Percentiles rank a stretch among this genome's conserved stretches.
These are phyloP conservation scores for Osmoderma eremita DNA, from an alignment of 2,888 invertebrate species.

Conservation along the genomic window DNA sequence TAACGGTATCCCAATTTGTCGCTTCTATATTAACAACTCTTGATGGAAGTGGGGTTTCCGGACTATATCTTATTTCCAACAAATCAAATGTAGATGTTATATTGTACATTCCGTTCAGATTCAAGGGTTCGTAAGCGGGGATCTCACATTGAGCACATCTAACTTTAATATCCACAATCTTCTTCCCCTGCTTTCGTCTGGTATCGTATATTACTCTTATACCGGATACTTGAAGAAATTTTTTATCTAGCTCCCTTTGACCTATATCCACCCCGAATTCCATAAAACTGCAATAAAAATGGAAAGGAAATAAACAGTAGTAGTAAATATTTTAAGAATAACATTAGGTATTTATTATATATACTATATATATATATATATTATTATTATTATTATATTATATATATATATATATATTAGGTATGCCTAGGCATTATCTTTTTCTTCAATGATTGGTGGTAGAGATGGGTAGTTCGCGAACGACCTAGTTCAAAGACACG, in stretches of 20 bases:
- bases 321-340: no score
- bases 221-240: conserved; percentile 86
- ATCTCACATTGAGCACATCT: conserved; percentile 76
- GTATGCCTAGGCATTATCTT: no score
- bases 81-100: conserved; percentile 65
- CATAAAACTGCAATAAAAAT: conserved; percentile 65
- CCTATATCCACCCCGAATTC: conserved; percentile 58
- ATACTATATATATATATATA: no score
- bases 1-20: conserved; percentile 11
- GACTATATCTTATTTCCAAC: conserved; percentile 61
- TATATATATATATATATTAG: no score
- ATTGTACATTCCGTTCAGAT: conserved; percentile 69
- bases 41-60: conserved; percentile 65
- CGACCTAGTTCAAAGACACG: no score
- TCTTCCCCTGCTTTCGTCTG: conserved; percentile 67
- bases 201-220: conserved; percentile 76
- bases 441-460: no score
- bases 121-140: conserved; percentile 68
- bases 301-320: no score
- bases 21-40: background rate
- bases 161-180: conserved; percentile 72
- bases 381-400: no score
- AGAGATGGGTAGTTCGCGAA: no score
- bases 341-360: no score
- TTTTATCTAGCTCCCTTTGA: conserved; percentile 50